Evolutionary conservation across 2,888 invertebrate species (phyloP), one percentile per base, ranked within the genome.

Genomic region (Liodrosophila aerea): DNA sequence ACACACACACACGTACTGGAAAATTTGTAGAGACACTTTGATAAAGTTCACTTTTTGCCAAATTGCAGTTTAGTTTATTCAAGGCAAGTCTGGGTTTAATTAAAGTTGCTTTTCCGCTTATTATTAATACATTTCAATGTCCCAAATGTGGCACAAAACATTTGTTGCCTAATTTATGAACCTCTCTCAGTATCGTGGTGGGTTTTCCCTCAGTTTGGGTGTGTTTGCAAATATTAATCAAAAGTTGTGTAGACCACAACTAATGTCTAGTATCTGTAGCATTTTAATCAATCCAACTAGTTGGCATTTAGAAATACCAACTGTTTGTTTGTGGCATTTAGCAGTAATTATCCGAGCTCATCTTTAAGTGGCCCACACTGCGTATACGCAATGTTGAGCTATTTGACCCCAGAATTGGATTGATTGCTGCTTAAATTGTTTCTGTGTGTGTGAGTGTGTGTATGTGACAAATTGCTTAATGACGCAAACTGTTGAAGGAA

Each of bases 401-500:
- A 16, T 36, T 49, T 57, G 27, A 52, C 4, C 40, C 62, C 31
- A 9, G 50, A 59, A 59, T 47, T 30, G 44, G 30, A 40, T 54
- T 69, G 64, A 68, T 69, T 58, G 49, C 18, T 31, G 45, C n/a
- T 30, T 11, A 62, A 62, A 11, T 31, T 59, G 31, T 29, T n/a
- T 41, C 44, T 45, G 11, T 22, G 30, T 1, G 29, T 18, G 4
- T 1, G 29, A 12, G 4, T 31, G 12, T 46, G 31, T 53, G 13
- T 27, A 5, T 39, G 30, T 39, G 52, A 59, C 40, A 60, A 61
- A 41, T 60, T 54, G 51, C 43, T 53, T 44, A 69, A 69, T 64
- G 64, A 30, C 34, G 40, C 69, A 64, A 69, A 47, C 52, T 64
- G 64, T 64, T 56, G 7, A 11, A 16, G 54, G 16, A 64, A 56